Evolutionary conservation across 1,140 invertebrate genomes (phyloP).

Genomic region (Cardiocondyla obscurior): DNA sequence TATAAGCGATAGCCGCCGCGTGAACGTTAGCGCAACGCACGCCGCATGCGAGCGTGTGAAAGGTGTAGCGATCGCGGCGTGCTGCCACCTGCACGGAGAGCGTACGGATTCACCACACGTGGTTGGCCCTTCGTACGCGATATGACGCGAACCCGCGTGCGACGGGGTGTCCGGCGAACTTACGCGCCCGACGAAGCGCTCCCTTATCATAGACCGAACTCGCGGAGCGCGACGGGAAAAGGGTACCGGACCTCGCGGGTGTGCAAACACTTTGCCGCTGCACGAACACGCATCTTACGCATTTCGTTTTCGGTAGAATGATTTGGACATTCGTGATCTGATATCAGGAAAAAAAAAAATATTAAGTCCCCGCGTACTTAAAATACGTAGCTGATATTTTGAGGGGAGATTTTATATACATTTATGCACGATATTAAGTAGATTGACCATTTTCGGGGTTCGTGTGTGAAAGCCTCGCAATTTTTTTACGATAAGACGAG

Average conservation of each 20-base stretch:
- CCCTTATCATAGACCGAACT: no score
- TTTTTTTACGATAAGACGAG: not conserved
- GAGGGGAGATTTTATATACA: not conserved
- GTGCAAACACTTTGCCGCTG: no score
- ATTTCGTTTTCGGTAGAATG: not conserved
- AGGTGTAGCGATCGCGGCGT: conserved; percentile 56
- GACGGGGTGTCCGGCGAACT: conserved; percentile 6
- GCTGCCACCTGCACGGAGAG: conserved; percentile 67
- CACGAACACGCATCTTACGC: no score
- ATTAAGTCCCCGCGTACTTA: not conserved
- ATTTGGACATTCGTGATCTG: not conserved
- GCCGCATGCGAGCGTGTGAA: not conserved
- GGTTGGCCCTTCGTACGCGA: conserved; percentile 65
- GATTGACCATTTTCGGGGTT: not conserved
- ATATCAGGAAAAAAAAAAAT: not conserved
- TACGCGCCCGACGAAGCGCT: not conserved
- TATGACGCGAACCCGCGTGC: conserved; percentile 59
- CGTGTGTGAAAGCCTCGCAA: not conserved
- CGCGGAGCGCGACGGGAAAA: no score
- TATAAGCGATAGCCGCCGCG: not conserved
- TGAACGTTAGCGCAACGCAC: not conserved
- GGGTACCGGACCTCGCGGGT: no score
- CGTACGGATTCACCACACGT: conserved; percentile 51
- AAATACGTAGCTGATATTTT: not conserved
- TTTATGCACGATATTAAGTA: not conserved